Evolutionary conservation across 2,113 vertebrate genomes (phyloP).

Genomic region (Tachuris rubrigastra): DNA sequence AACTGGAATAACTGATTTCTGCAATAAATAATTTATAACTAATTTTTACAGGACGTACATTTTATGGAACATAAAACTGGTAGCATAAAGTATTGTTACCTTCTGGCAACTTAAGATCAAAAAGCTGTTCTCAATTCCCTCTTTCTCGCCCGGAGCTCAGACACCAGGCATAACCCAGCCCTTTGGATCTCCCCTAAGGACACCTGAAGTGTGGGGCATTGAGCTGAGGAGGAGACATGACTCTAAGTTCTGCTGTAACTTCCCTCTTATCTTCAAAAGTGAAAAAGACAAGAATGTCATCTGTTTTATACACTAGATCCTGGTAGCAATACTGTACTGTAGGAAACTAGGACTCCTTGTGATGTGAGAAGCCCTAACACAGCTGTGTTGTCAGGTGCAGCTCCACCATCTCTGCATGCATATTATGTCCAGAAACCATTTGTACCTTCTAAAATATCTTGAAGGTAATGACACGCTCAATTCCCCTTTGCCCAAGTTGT

Average conservation of each 20-base stretch:
- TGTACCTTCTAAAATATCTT: not conserved
- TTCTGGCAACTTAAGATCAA: not conserved
- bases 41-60: not conserved
- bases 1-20: not conserved
- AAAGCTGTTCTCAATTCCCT: not conserved
- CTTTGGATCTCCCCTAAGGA: not conserved
- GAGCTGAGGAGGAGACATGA: not conserved
- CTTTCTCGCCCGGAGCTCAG: not conserved
- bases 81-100: not conserved
- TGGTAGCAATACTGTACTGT: fast-evolving
- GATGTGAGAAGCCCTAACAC: not conserved
- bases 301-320: not conserved
- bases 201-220: not conserved
- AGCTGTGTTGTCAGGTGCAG: not conserved
- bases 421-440: not conserved
- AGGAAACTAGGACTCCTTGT: not conserved
- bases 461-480: not conserved
- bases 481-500: not conserved
- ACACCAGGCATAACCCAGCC: not conserved
- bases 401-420: not conserved
- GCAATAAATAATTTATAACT: not conserved
- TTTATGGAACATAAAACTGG: not conserved
- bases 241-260: not conserved
- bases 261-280: not conserved
- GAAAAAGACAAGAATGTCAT: not conserved